These are phyloP conservation scores for Daphoenositta chrysoptera DNA, from an alignment of 2,113 vertebrate species.

Conservation along the genomic window DNA sequence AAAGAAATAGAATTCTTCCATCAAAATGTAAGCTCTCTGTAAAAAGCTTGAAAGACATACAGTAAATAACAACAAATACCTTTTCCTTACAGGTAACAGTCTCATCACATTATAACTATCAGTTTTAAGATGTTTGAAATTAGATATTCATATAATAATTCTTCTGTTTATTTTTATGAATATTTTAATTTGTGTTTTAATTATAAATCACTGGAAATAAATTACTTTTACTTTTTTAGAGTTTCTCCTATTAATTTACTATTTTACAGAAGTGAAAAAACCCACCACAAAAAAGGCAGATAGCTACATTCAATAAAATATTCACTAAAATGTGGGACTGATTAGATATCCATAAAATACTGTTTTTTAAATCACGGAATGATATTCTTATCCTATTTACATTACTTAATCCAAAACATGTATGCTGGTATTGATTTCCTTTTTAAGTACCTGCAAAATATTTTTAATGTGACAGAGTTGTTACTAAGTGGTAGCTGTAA, in stretches of 20 bases:
- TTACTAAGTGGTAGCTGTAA: constrained; percentile 25
- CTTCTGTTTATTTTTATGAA: neutral
- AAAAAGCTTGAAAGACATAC: neutral
- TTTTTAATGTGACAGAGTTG: constrained; percentile 18
- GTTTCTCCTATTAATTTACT: neutral
- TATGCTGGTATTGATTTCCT: neutral
- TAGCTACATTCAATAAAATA: neutral
- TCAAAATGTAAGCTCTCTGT: neutral
- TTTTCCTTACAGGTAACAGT: neutral
- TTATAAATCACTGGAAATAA: neutral
- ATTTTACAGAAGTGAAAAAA: neutral
- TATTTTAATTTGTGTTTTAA: neutral
- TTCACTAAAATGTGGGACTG: neutral
- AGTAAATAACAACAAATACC: neutral
- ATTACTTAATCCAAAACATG: neutral
- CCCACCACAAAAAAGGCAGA: neutral
- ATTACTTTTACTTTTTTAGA: neutral
- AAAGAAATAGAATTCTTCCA: neutral
- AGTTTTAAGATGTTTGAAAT: neutral
- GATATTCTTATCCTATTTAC: neutral
- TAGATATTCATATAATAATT: neutral
- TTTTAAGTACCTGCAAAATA: neutral
- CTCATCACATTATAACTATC: neutral
- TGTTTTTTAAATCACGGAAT: neutral
- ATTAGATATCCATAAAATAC: neutral